phyloP scores from a whole-genome alignment of 2,797 vertebrate species.

The Xenops minutus region DNA sequence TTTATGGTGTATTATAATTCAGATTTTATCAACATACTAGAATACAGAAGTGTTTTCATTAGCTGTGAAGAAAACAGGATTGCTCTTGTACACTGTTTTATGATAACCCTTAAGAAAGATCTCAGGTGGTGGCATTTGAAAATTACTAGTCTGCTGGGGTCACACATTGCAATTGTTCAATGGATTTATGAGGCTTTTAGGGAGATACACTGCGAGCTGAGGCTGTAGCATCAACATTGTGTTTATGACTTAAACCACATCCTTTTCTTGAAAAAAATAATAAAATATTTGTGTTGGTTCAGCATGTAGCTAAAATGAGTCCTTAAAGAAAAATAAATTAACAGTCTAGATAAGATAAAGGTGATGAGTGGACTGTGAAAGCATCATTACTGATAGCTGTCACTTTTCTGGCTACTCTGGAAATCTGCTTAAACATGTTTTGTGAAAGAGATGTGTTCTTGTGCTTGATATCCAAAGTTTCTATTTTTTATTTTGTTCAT shows the following conservation, averaged over 20 bases:
- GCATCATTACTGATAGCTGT: background rate
- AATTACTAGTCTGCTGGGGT: background rate
- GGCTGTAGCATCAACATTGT: background rate
- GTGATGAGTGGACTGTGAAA: background rate
- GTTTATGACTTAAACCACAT: background rate
- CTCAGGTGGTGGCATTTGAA: background rate
- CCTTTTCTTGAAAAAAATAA: background rate
- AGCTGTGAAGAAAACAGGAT: background rate
- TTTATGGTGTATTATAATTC: background rate
- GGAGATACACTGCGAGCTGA: background rate
- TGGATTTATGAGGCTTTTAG: background rate
- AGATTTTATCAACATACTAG: background rate
- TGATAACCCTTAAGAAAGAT: background rate
- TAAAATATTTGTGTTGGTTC: background rate
- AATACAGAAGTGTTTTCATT: background rate
- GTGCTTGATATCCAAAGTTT: background rate
- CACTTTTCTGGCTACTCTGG: background rate
- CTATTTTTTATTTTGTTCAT: background rate
- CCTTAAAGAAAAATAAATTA: background rate
- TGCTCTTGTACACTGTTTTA: background rate
- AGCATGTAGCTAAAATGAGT: background rate
- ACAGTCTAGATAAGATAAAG: background rate
- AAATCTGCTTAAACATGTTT: background rate
- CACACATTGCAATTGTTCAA: background rate
- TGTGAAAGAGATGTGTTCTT: background rate